These are phyloP conservation scores for Synodontis membranacea DNA, from an alignment of 2,113 vertebrate species.

Conservation along the genomic window DNA sequence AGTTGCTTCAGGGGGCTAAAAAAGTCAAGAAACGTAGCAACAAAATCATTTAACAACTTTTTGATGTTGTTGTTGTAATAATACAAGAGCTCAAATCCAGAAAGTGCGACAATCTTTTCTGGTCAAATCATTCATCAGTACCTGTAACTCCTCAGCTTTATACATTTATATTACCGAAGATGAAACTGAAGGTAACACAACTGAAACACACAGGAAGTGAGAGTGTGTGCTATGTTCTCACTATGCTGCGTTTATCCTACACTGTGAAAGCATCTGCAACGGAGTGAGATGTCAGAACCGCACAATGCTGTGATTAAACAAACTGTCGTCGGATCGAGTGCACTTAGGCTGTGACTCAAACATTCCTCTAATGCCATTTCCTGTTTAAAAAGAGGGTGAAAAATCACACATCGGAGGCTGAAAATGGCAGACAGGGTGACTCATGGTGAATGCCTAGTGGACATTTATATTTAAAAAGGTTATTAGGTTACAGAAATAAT, in stretches of 20 bases:
- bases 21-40: background rate
- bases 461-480: background rate
- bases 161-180: background rate
- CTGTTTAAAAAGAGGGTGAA: background rate
- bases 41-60: background rate
- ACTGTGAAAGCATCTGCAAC: background rate
- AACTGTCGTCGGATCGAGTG: background rate
- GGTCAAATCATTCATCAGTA: background rate
- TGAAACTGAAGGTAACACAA: background rate
- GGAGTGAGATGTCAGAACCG: background rate
- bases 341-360: background rate
- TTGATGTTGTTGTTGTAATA: background rate
- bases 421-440: background rate
- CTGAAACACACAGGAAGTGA: background rate
- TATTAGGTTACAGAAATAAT: background rate
- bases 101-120: background rate
- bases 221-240: background rate
- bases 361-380: background rate
- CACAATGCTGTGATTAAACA: background rate
- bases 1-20: background rate
- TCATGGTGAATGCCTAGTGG: background rate
- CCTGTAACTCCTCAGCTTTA: background rate
- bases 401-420: background rate
- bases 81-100: background rate
- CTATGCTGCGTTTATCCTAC: background rate